phyloP scores from a whole-genome alignment of 1,140 invertebrate species.

The Anastrepha obliqua region DNA sequence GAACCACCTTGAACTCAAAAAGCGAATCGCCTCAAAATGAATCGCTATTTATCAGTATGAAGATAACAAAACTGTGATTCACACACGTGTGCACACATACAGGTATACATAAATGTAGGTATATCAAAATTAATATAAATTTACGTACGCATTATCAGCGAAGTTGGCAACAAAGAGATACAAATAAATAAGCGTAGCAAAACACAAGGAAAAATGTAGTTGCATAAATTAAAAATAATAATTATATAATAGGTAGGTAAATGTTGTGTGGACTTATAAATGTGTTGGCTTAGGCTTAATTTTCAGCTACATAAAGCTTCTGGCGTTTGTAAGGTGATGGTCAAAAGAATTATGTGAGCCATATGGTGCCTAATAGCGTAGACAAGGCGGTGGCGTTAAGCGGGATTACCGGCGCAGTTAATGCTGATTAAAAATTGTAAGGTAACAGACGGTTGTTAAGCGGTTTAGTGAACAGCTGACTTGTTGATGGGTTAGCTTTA shows the following conservation, averaged over 20 bases:
- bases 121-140: not conserved
- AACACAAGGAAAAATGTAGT: not conserved
- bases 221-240: not conserved
- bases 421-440: no score
- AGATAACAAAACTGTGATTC: constrained; percentile 9
- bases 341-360: no score
- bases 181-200: not conserved
- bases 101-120: not conserved
- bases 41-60: not conserved
- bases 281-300: no score
- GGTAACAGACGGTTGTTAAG: no score
- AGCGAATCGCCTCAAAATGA: not conserved
- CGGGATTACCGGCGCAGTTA: no score
- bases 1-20: constrained; percentile 39
- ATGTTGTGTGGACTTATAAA: no score
- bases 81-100: not conserved
- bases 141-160: not conserved
- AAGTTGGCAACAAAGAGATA: not conserved
- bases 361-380: no score
- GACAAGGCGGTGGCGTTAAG: no score
- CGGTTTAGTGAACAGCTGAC: no score
- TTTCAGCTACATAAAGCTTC: no score
- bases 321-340: no score
- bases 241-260: not conserved
- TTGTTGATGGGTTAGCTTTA: no score